Evolutionary conservation across 2,888 invertebrate genomes (phyloP), one percentile per base, ranked within the genome.

Genomic region (Aromia moschata): DNA sequence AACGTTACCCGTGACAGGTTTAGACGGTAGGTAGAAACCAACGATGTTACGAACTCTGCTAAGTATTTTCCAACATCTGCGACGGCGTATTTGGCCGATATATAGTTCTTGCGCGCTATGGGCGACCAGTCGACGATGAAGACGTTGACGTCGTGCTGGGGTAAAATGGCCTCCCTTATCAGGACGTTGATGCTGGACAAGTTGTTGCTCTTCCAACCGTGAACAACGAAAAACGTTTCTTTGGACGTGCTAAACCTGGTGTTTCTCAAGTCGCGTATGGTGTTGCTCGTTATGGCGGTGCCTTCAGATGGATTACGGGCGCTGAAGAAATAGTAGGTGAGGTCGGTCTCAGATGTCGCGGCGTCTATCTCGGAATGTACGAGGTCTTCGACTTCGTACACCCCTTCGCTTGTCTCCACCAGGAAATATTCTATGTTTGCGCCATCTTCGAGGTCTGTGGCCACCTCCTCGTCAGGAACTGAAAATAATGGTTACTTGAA

Each of bases 71-170:
- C 49, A 4, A 51, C 40, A 10, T 9, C 2, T 1, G 11, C 16
- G 14, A 51, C 49, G 7, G 40, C 60, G n/a, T 46, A 51, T 41
- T 65, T 63, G 5, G 69, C 71, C 0, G 59, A 41, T 5, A 61
- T 14, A 69, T 74, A 59, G 44, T 49, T 54, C 16, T 51, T 55
- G 2, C 14, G 36, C 11, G 71, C 68, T 33, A 68, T 62, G 10
- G 56, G 44, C 20, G 70, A 65, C 78, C 78, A 79, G 57, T 78
- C 77, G 2, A 76, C 76, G 1, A 78, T 75, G 47, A 79, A 74
- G 1, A 79, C 64, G 53, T 79, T 79, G 15, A 73, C 60, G 58
- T 78, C 72, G n/a, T 67, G 56, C 5, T 41, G 49, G 3, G 56
- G 45, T 5, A 76, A 53, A 11, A 72, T 46, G 2, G 74, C 73